Conservation (phyloP, 1,140 invertebrate genomes). For the Arion vulgaris region DNA sequence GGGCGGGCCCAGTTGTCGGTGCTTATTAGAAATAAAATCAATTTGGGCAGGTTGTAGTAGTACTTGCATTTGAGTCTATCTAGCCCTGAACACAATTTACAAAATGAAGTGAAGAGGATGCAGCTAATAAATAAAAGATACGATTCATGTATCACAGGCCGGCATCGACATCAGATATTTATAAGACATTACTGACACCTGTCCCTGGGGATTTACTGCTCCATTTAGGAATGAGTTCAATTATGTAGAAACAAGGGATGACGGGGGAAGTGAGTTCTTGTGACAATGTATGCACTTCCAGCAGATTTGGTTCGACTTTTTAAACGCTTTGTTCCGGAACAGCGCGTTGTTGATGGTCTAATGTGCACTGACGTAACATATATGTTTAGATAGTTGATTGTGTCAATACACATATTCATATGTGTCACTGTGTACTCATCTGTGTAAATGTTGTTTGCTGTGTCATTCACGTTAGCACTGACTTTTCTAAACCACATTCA, state of each 20-base stretch:
- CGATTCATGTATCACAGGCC: neutral
- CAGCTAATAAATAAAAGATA: constrained; percentile 12
- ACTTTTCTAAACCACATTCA: no score
- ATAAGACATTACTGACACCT: constrained; percentile 12
- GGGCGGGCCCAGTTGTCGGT: neutral
- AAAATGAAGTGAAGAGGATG: neutral
- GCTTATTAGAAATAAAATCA: neutral
- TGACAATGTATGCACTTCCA: neutral
- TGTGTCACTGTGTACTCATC: no score
- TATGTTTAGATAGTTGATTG: neutral
- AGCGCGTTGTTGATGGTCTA: neutral
- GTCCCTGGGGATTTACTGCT: neutral
- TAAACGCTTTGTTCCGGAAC: neutral
- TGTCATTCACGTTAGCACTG: no score
- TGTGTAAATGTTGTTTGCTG: no score
- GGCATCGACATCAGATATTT: neutral
- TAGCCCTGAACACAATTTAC: neutral
- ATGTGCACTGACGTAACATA: neutral
- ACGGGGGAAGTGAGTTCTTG: neutral
- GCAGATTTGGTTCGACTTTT: neutral
- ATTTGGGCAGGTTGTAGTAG: neutral
- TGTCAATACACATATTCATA: no score
- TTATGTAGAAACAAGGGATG: neutral
- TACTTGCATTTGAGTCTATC: neutral
- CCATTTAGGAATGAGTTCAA: constrained; percentile 9